A percentile compares a stretch with the other conserved stretches of the same genome.
Conservation (phyloP, 2,888 invertebrate species). For the Proisotoma minuta region DNA sequence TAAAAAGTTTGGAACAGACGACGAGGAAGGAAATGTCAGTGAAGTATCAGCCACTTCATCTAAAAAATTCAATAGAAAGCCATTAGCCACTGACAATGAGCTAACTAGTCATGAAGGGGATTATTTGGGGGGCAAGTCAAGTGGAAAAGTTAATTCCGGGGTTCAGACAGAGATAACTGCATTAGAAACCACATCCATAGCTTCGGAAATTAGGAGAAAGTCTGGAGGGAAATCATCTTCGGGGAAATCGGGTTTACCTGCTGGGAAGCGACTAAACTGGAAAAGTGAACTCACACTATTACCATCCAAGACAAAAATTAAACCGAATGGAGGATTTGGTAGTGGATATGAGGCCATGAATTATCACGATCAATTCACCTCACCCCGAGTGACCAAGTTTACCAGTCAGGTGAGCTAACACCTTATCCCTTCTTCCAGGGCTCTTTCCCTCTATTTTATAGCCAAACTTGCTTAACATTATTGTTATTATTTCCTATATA, state of each 20-base stretch:
- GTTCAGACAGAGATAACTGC: slow-evolving; percentile 47
- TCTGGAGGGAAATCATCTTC: slow-evolving; percentile 19
- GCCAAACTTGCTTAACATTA: too few relatives aligned
- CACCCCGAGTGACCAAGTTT: slow-evolving; percentile 47
- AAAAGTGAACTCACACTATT: slow-evolving; percentile 46
- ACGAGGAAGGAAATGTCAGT: background rate
- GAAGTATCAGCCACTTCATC: background rate
- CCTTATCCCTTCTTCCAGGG: too few relatives aligned
- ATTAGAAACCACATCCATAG: slow-evolving; percentile 29
- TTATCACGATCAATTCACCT: slow-evolving; percentile 40
- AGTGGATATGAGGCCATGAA: slow-evolving; percentile 29
- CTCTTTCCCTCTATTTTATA: too few relatives aligned
- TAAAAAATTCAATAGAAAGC: background rate
- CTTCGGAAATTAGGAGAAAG: slow-evolving; percentile 10
- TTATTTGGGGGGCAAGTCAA: slow-evolving; percentile 13
- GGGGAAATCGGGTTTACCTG: slow-evolving; percentile 17
- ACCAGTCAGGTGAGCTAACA: slow-evolving; percentile 43
- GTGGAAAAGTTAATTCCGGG: slow-evolving; percentile 37
- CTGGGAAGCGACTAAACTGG: slow-evolving; percentile 46
- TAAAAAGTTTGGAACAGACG: slow-evolving; percentile 35
- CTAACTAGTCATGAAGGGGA: slow-evolving; percentile 8
- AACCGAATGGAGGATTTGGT: slow-evolving; percentile 20
- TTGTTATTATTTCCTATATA: too few relatives aligned
- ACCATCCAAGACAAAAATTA: slow-evolving; percentile 45
- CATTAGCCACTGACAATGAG: slow-evolving; percentile 5